Base-by-base conservation (phyloP, 2,888 invertebrate genomes). In the Spisula subtruncata region DNA sequence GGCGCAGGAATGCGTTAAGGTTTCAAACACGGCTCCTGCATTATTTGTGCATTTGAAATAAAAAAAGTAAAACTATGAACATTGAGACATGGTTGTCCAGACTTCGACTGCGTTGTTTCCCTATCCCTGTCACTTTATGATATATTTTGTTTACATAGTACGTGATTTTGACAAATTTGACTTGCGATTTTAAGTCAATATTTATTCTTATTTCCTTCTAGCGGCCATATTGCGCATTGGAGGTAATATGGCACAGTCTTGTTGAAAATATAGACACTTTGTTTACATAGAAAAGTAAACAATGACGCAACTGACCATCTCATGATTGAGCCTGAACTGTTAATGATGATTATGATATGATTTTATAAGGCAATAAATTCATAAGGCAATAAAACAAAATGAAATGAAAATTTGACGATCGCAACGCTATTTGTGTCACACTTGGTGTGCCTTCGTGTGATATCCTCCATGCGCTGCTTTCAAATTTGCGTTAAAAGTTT, bases 111-210 rank as follows among this genome's bases (percentile, higher is more conserved):
- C 10, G n/a, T 1, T n/a, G 35, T 83, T 81, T 82, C 83, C 83
- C 71, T 80, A 14, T 66, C 79, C 56, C 79, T 32, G 86, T 83
- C 86, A 18, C 14, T 35, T 83, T 48, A 25, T 86, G 81, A 89
- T 89, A 54, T 32, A 89, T 86, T 46, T 81, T 89, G 89, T 89
- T 89, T 89, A 48, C 35, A 85, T 89, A 71, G 81, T 12, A 75
- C 71, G 83, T 54, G 83, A 82, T 75, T 54, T 71, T 56, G 66
- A 71, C 83, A 83, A 87, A 87, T 83, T 75, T 83, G 56, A 81
- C 87, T 75, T 8, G 12, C 29, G 51, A 20, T 29, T 80, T 85
- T 48, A 84, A 75, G 48, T 41, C 75, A 84, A 84, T 84, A 75
- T 84, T 84, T 71, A 32, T 84, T 66, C 41, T 84, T 51, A 84